These are phyloP conservation scores for Pteronura brasiliensis DNA, from an alignment of 2,113 vertebrate genomes.

Conservation along the genomic window DNA sequence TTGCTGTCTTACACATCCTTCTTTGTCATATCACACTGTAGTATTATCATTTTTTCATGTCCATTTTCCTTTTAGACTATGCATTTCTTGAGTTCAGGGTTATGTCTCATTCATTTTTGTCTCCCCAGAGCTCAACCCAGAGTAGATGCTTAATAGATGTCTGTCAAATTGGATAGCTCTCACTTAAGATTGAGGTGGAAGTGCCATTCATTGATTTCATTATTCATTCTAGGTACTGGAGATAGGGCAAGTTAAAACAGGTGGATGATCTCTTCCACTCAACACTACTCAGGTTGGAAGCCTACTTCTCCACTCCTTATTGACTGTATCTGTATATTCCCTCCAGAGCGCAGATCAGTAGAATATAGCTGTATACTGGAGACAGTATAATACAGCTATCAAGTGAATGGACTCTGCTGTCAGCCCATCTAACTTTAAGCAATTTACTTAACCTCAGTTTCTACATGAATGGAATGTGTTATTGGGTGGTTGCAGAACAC, in stretches of 20 bases:
- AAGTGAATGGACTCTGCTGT: not conserved
- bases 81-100: not conserved
- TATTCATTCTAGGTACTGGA: not conserved
- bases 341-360: not conserved
- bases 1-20: not conserved
- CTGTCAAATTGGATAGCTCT: not conserved
- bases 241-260: not conserved
- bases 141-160: not conserved
- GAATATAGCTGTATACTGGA: rapidly evolving
- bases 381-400: not conserved
- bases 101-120: not conserved
- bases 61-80: not conserved
- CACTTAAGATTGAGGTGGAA: not conserved
- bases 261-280: not conserved
- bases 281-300: not conserved
- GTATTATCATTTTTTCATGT: not conserved
- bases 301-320: not conserved
- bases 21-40: not conserved
- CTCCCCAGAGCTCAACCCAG: not conserved
- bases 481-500: not conserved
- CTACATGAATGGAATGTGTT: not conserved
- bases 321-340: not conserved
- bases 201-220: not conserved
- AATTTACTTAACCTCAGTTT: not conserved
- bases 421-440: not conserved